Base-by-base conservation (phyloP, 1,140 invertebrate genomes). In the Colletes latitarsis region DNA sequence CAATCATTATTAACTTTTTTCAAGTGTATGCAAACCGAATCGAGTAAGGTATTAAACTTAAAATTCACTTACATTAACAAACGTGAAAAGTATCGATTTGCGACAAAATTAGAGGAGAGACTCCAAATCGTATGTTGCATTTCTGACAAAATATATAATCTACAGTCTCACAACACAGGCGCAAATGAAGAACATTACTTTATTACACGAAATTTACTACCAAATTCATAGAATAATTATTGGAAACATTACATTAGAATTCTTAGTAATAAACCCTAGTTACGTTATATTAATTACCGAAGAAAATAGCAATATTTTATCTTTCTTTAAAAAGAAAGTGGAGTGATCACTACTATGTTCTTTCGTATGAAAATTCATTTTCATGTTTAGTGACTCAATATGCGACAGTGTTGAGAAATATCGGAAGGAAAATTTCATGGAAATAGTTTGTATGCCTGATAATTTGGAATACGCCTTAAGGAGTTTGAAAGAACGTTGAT, bases 1-100 rank as follows among this genome's bases (percentile, higher is more conserved):
- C 10, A 6, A 60, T 53, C 12, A 53, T 49, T 8, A 60, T 8
- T 4, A 67, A 30, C 8, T 39, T 70, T 71, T 67, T n/a, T 46
- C 3, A 62, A 17, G 9, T 64, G 30, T 21, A 17, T 41, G 10
- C 14, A 21, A 62, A 76, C 39, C 53, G 30, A 53, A 17, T n/a
- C 12, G 19, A 58, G 52, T 19, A 17, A 53, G 53, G 5, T 30
- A 30, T 15, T 52, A 14, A 43, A n/a, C 3, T 30, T 12, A 46
- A 46, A 43, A n/a, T 57, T 55, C 70, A 92, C 93, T 93, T 75
- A 93, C 93, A 81, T 83, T 73, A 93, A 87, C 66, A 93, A 90
- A 86, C 91, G 91, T 70, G 93, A 93, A 84, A 93, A 93, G 82
- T 93, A 93, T 62, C 90, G 91, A 85, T 93, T 93, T 9, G 92